phyloP scores from a whole-genome alignment of 1,140 invertebrate genomes.

The Pissodes strobi region DNA sequence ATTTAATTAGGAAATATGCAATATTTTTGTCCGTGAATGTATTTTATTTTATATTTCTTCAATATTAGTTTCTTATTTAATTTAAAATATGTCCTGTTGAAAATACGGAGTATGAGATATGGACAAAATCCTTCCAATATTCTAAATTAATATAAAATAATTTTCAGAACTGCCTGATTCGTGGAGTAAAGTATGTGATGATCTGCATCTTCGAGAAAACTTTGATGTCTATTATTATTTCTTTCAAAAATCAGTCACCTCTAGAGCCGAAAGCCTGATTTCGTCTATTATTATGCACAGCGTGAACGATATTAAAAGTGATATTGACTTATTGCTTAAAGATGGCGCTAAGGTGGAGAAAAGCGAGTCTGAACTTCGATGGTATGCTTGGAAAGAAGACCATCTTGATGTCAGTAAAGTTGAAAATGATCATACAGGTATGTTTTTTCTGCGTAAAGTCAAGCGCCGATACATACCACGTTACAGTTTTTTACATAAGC shows the following conservation, averaged over 20 bases:
- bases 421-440: conserved; percentile 55
- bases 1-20: no score
- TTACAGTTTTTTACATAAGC: no score
- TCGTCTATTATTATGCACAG: conserved; percentile 62
- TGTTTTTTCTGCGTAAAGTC: no score
- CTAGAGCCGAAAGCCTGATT: conserved; percentile 71
- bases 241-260: conserved; percentile 73
- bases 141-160: conserved; percentile 2
- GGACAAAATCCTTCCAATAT: no score
- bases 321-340: conserved; percentile 50
- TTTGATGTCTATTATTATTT: conserved; percentile 75
- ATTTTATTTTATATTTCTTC: no score
- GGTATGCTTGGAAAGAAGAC: conserved; percentile 80
- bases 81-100: no score
- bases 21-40: no score
- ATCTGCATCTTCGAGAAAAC: conserved; percentile 61
- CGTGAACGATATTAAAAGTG: conserved; percentile 60
- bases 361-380: conserved; percentile 71
- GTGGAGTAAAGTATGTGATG: conserved; percentile 65
- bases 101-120: no score
- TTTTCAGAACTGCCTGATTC: conserved; percentile 62
- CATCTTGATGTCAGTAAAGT: conserved; percentile 63
- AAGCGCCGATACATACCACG: no score
- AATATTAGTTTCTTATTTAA: no score
- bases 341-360: conserved; percentile 58